Evolutionary conservation across 1,140 invertebrate genomes (phyloP), one percentile per base, ranked within the genome.

Genomic region (Idris sp.): DNA sequence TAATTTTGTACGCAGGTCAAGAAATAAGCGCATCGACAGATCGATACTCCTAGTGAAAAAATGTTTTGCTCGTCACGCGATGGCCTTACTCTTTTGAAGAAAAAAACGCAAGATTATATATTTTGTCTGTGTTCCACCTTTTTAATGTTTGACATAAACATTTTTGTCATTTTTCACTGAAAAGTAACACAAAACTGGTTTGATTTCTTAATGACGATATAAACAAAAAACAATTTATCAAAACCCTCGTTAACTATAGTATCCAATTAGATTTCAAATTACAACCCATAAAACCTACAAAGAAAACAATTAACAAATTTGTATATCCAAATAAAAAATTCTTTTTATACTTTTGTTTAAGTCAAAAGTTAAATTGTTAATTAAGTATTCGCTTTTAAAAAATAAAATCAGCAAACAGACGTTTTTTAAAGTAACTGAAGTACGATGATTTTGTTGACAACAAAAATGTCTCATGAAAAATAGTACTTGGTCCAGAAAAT

Each of bases 1-100:
- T 65, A 76, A 71, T 76, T 76, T 18, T 38, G 59, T 67, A 76
- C 74, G 65, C 74, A 71, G 74, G 74, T 76, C 74, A 69, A 76
- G 59, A 53, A 62, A 69, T 64, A 69, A 74, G 58, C 72, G 44
- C 38, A 64, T 61, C 48, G 56, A 25, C 64, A 51, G 58, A 76
- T 76, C 74, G 54, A 76, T 76, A 65, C n/a, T 2, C 48, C 16
- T 31, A 40, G 18, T 31, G 28, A 65, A 69, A 59, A 71, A 71
- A 54, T 56, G 35, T 68, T 74, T 58, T 43, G 36, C 48, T 62
- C 28, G 62, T 74, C 72, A 74, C 72, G 72, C 72, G 64, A 74
- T 58, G 54, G 26, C 51, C 48, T 62, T 51, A 68, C 13, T 31
- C 26, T 58, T 67, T 74, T 40, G 38, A 35, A 26, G 11, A n/a